A percentile compares a stretch with the other conserved stretches of the same genome.
Conservation (phyloP, 2,113 vertebrate genomes). For the Phalacrocorax brasilianus region DNA sequence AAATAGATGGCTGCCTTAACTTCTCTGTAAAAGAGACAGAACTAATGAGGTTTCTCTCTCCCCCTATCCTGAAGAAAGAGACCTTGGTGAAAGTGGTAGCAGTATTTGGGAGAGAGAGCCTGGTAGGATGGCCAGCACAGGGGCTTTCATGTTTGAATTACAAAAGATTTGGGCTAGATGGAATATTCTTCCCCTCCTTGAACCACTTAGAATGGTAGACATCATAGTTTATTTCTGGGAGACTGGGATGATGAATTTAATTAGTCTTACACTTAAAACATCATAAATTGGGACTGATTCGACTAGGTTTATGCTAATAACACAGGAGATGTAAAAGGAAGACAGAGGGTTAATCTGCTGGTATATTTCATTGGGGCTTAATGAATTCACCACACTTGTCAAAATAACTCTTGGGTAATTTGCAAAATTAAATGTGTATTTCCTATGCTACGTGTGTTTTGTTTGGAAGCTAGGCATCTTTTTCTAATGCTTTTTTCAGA, state of each 20-base stretch:
- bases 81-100: not conserved
- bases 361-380: not conserved
- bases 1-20: not conserved
- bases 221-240: not conserved
- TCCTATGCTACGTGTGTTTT: not conserved
- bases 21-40: not conserved
- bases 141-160: not conserved
- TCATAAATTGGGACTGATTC: not conserved
- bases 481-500: not conserved
- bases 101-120: not conserved
- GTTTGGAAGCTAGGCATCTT: not conserved
- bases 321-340: not conserved
- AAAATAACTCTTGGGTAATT: not conserved
- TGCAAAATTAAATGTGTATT: not conserved
- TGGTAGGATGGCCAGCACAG: not conserved
- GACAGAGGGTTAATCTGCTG: not conserved
- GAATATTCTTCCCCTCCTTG: not conserved
- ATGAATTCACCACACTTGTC: not conserved
- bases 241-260: not conserved
- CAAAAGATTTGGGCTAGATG: not conserved
- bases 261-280: not conserved
- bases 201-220: not conserved
- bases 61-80: not conserved
- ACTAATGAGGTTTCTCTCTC: not conserved
- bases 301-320: not conserved